phyloP scores from a whole-genome alignment of 2,888 invertebrate genomes.

The Ctena decussata region DNA sequence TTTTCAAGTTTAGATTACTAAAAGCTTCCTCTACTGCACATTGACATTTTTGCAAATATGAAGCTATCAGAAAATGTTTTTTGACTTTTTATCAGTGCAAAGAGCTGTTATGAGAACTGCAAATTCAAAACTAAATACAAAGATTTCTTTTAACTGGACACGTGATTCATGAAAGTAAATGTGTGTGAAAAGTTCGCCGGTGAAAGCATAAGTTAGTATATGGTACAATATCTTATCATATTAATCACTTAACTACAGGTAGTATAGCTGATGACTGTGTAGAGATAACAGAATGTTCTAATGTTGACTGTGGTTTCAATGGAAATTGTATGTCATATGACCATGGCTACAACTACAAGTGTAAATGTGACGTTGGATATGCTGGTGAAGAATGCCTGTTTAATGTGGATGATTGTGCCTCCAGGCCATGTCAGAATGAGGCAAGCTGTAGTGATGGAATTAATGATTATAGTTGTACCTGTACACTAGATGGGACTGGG shows the following conservation, averaged over 20 bases:
- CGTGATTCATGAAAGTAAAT: too few species aligned
- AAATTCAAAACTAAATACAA: too few species aligned
- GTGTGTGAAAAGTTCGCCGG: too few species aligned
- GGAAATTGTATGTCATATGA: constrained; percentile 61
- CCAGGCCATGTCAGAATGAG: constrained; percentile 62
- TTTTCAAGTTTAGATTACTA: too few species aligned
- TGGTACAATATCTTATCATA: too few species aligned
- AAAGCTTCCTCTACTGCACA: too few species aligned
- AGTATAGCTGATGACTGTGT: not conserved
- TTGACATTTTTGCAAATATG: too few species aligned
- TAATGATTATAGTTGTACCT: constrained; percentile 63
- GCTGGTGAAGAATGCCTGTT: constrained; percentile 57
- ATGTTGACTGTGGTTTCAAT: constrained; percentile 35
- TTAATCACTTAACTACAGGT: not conserved
- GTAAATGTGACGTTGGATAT: constrained; percentile 66
- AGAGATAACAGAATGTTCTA: constrained; percentile 1
- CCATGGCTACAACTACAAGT: constrained; percentile 56
- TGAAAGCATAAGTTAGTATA: too few species aligned
- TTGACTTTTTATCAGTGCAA: too few species aligned
- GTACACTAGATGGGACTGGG: constrained; percentile 47
- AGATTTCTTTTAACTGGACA: too few species aligned
- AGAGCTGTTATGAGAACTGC: too few species aligned
- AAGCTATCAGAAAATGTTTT: too few species aligned
- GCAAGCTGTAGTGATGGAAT: constrained; percentile 64
- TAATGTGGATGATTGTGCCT: constrained; percentile 62